phyloP scores from a whole-genome alignment of 2,797 vertebrate genomes.

The Varecia variegata region DNA sequence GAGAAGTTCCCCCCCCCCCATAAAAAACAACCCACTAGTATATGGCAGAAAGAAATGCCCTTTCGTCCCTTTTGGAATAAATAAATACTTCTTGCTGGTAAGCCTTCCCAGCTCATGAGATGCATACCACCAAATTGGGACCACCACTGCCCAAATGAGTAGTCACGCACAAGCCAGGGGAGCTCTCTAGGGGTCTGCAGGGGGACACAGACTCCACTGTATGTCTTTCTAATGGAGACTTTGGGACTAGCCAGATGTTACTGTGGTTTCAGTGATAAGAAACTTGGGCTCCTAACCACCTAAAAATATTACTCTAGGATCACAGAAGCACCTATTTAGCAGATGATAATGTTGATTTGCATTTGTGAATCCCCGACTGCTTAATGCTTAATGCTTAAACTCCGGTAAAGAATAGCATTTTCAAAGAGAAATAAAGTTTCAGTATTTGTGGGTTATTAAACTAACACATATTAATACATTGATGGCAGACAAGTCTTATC shows the following conservation, averaged over 20 bases:
- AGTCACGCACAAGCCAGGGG: neutral
- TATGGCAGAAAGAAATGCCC: neutral
- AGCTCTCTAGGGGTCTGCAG: neutral
- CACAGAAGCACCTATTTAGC: neutral
- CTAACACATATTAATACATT: neutral
- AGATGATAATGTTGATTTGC: neutral
- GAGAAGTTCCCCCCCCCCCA: neutral
- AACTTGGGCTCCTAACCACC: neutral
- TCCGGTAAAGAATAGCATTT: conserved; percentile 4
- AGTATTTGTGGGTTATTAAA: neutral
- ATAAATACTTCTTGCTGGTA: neutral
- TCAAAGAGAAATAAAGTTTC: conserved; percentile 13
- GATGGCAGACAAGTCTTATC: neutral
- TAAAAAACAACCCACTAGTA: neutral
- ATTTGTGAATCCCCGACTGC: neutral
- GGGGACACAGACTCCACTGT: too few relatives aligned
- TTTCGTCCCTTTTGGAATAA: neutral
- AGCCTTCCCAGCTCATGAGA: neutral
- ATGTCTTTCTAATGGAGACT: neutral
- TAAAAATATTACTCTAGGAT: neutral
- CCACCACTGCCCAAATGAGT: neutral
- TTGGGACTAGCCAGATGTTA: neutral
- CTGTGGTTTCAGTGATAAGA: neutral
- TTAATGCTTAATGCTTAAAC: conserved; percentile 27
- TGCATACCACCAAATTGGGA: neutral